Evolutionary conservation across 1,140 invertebrate genomes (phyloP).

Genomic region (Lysiphlebus fabarum): DNA sequence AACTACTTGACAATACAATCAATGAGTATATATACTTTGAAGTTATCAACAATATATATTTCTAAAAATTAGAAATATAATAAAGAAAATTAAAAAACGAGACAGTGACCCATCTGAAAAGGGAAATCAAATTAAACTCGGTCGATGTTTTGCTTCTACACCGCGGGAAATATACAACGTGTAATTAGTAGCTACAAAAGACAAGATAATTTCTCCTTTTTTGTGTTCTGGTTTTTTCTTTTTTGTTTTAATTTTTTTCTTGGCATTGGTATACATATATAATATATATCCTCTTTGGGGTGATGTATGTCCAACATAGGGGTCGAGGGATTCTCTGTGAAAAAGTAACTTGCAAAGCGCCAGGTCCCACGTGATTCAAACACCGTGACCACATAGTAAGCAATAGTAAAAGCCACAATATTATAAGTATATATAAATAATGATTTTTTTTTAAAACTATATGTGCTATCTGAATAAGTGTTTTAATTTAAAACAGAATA

Average conservation of each 20-base stretch:
- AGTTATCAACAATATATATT: too few species aligned
- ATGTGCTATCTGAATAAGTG: constrained; percentile 11
- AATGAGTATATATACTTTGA: too few species aligned
- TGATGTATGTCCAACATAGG: constrained; percentile 1
- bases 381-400: constrained; percentile 49
- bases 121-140: too few species aligned
- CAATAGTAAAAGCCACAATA: constrained; percentile 42
- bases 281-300: too few species aligned
- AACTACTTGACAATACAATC: too few species aligned
- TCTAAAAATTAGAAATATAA: too few species aligned
- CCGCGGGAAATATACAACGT: too few species aligned
- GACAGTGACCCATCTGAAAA: too few species aligned
- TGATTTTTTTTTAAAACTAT: constrained; percentile 10
- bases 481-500: neutral
- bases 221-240: neutral
- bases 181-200: too few species aligned
- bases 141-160: too few species aligned
- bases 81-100: too few species aligned
- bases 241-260: constrained; percentile 4
- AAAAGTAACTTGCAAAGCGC: constrained; percentile 33
- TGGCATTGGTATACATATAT: neutral
- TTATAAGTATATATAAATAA: constrained; percentile 21
- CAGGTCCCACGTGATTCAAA: constrained; percentile 50
- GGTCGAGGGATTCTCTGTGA: constrained; percentile 18
- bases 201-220: too few species aligned